Percentiles rank a stretch among this genome's conserved stretches.
Conservation (phyloP, 1,140 invertebrate species). For the Brachionus sp. region DNA sequence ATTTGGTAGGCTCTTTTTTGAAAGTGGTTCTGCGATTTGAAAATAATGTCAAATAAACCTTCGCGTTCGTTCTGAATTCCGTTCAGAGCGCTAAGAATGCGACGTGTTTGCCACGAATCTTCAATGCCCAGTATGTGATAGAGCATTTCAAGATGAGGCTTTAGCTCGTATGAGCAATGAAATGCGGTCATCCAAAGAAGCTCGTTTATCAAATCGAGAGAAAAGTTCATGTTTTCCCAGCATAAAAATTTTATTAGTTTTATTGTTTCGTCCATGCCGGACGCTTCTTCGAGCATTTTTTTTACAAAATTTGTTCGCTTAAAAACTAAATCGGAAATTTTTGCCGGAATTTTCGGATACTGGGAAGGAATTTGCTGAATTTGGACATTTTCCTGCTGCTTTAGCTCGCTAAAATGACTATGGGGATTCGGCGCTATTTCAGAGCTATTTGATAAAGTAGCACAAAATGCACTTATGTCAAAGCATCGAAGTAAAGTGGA, state of each 20-base stretch:
- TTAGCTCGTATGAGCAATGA: constrained; percentile 86
- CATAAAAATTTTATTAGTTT: constrained; percentile 82
- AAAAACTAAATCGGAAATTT: constrained; percentile 76
- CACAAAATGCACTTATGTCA: constrained; percentile 75
- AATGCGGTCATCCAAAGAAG: constrained; percentile 79
- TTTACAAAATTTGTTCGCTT: constrained; percentile 78
- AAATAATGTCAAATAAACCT: constrained; percentile 86
- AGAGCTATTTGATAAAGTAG: neutral
- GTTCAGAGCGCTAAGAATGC: constrained; percentile 84
- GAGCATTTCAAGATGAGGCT: constrained; percentile 83
- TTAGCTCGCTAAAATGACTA: constrained; percentile 16
- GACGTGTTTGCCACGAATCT: constrained; percentile 89
- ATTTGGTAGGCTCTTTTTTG: constrained; percentile 94
- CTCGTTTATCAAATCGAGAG: constrained; percentile 78
- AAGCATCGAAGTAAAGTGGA: constrained; percentile 85
- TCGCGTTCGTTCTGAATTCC: constrained; percentile 85
- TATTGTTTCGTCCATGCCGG: constrained; percentile 80
- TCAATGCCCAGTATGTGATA: constrained; percentile 80
- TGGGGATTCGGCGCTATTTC: constrained; percentile 16
- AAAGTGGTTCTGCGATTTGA: constrained; percentile 84
- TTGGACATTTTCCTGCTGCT: constrained; percentile 11
- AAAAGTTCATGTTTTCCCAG: constrained; percentile 93
- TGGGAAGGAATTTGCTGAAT: neutral
- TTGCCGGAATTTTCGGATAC: constrained; percentile 71
- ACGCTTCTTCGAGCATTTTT: constrained; percentile 89